Evolutionary conservation across 2,888 invertebrate genomes (phyloP).

Genomic region (Camponotus fellah): DNA sequence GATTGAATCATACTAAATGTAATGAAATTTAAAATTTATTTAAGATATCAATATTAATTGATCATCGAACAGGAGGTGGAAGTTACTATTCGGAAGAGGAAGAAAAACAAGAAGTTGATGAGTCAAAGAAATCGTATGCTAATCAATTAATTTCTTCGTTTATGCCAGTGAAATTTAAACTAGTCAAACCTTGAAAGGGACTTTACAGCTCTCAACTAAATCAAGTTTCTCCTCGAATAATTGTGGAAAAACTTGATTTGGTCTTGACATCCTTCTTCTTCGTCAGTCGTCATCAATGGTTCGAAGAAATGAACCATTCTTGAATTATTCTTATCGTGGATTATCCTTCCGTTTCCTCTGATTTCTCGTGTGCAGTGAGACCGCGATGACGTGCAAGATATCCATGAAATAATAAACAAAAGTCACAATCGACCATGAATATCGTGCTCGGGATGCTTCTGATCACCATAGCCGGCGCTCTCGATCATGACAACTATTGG

Average conservation of each 20-base stretch:
- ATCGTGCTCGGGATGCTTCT: slow-evolving; percentile 35
- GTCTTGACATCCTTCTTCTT: not conserved
- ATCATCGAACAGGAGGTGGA: not conserved
- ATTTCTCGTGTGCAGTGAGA: slow-evolving; percentile 26
- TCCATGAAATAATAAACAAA: slow-evolving; percentile 38
- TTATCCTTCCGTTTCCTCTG: not conserved
- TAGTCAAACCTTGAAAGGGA: not conserved
- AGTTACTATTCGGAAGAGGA: not conserved
- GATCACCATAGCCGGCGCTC: slow-evolving; percentile 39
- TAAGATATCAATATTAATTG: not conserved
- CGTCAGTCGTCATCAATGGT: not conserved
- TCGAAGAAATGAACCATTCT: not conserved
- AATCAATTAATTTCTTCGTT: slow-evolving; percentile 7
- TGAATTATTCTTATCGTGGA: not conserved
- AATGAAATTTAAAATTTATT: not conserved
- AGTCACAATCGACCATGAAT: slow-evolving; percentile 54
- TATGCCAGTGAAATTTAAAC: slow-evolving; percentile 36
- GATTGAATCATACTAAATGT: not conserved
- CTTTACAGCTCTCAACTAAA: slow-evolving; percentile 14
- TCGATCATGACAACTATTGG: slow-evolving; percentile 47
- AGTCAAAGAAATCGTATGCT: slow-evolving; percentile 8
- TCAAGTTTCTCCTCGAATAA: slow-evolving; percentile 22
- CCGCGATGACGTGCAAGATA: slow-evolving; percentile 2
- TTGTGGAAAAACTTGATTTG: slow-evolving; percentile 10
- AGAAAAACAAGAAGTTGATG: not conserved